Evolutionary conservation across 2,888 invertebrate species (phyloP), one percentile per base, ranked within the genome.

Genomic region (Rhagonycha lutea): DNA sequence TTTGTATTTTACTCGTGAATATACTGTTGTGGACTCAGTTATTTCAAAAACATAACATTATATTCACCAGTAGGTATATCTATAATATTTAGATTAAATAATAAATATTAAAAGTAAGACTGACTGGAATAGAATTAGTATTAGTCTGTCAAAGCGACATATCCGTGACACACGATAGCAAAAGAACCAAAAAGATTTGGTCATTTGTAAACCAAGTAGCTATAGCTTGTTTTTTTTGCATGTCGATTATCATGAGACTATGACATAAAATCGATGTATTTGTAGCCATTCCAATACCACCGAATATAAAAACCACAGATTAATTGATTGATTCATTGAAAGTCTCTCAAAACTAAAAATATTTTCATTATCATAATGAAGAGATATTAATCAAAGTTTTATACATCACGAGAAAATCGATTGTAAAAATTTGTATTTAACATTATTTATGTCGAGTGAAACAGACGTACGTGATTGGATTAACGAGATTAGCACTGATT

Each of bases 121-220:
- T 77, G 77, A 77, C 73, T 77, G 77, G 77, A 72, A 68, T 77
- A 77, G 77, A 62, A 69, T 69, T 77, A 77, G 77, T 72, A 72
- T 70, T 72, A 74, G 68, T 74, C 72, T 74, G 77, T 77, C 77
- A 74, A 74, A 75, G 24, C 71, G 77, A 77, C 77, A 77, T 77
- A 77, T 74, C 77, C 69, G 29, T 63, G 69, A 77, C 72, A 77
- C 74, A 74, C 61, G 71, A 72, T 77, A 62, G 63, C 18, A 69
- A 77, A 77, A 77, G 77, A 77, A 77, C 77, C 77, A 77, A 76
- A 61, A 65, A 65, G 47, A 47, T 47, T 47, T 47, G 47, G 47
- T 47, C 47, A 47, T 47, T 47, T 47, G n/a, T 47, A 47, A 47
- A 47, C 47, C 47, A 47, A 47, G 47, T 47, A 47, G 47, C 18